Percentiles rank a stretch among this genome's conserved stretches.
Evolutionary conservation across 2,113 vertebrate genomes (phyloP).

Genomic region (Murina feae): DNA sequence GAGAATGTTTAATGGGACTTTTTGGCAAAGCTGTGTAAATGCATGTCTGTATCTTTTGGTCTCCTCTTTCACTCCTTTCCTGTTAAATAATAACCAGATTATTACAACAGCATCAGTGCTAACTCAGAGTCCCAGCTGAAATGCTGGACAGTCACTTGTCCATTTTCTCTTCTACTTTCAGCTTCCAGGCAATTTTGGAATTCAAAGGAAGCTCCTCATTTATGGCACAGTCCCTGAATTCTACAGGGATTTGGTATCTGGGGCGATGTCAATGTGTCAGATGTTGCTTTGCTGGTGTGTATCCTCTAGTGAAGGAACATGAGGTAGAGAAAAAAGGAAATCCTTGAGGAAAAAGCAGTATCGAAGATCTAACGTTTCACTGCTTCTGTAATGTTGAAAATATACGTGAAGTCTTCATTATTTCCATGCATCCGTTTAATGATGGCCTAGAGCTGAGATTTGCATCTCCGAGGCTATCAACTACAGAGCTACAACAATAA

Average conservation of each 20-base stretch:
- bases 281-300: neutral
- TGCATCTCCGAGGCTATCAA: neutral
- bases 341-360: neutral
- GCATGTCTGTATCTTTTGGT: too few relatives aligned
- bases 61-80: too few relatives aligned
- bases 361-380: neutral
- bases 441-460: conserved; percentile 9
- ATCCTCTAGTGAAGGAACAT: neutral
- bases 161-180: neutral
- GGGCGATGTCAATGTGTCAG: neutral
- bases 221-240: neutral
- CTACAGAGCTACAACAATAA: neutral
- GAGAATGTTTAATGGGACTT: too few relatives aligned
- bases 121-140: neutral
- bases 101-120: too few relatives aligned
- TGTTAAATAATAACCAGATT: too few relatives aligned
- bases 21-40: too few relatives aligned
- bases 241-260: neutral
- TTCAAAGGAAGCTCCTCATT: neutral
- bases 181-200: neutral
- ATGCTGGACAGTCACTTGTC: neutral
- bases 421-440: conserved; percentile 8
- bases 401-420: neutral
- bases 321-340: neutral
- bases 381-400: neutral